Percentiles rank a stretch among this genome's conserved stretches.
phyloP scores from a whole-genome alignment of 2,888 invertebrate genomes.

The Eugnorisma glareosa region DNA sequence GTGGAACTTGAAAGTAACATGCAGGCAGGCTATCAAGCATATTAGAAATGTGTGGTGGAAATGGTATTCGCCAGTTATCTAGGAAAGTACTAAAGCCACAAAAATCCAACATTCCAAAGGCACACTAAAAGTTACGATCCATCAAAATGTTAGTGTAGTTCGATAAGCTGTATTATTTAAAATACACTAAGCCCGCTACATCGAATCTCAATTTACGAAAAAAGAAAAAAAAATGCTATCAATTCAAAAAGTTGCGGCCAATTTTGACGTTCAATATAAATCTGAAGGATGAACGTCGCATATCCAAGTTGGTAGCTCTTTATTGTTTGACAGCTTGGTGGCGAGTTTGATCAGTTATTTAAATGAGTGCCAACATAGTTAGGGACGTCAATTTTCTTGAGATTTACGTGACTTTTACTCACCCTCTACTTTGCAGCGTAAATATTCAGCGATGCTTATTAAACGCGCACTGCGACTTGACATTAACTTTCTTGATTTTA shows the following conservation, averaged over 20 bases:
- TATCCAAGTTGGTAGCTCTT: conserved; percentile 78
- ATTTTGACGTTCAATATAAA: conserved; percentile 78
- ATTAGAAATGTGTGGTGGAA: not conserved
- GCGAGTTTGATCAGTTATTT: conserved; percentile 86
- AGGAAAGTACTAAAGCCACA: not conserved
- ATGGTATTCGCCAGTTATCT: not conserved
- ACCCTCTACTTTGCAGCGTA: conserved; percentile 60
- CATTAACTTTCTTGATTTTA: conserved; percentile 23
- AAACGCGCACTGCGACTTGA: conserved; percentile 61
- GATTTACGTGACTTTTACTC: conserved; percentile 77
- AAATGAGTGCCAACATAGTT: conserved; percentile 84
- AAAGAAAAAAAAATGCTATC: conserved; percentile 69
- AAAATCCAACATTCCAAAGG: not conserved
- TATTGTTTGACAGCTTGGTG: conserved; percentile 82
- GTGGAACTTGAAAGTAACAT: not conserved
- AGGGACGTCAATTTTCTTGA: conserved; percentile 83
- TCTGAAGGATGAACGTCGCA: conserved; percentile 77
- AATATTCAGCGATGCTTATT: conserved; percentile 71
- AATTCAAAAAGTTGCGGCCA: conserved; percentile 74
- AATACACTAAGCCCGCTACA: conserved; percentile 29
- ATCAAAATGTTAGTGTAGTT: conserved; percentile 19
- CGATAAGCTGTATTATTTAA: conserved; percentile 37
- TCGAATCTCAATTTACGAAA: conserved; percentile 56
- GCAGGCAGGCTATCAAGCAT: not conserved
- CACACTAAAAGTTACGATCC: conserved; percentile 12